These are phyloP conservation scores for Sycon ciliatum DNA, from an alignment of 37 sponge, comb jelly and placozoan genomes.

Conservation along the genomic window DNA sequence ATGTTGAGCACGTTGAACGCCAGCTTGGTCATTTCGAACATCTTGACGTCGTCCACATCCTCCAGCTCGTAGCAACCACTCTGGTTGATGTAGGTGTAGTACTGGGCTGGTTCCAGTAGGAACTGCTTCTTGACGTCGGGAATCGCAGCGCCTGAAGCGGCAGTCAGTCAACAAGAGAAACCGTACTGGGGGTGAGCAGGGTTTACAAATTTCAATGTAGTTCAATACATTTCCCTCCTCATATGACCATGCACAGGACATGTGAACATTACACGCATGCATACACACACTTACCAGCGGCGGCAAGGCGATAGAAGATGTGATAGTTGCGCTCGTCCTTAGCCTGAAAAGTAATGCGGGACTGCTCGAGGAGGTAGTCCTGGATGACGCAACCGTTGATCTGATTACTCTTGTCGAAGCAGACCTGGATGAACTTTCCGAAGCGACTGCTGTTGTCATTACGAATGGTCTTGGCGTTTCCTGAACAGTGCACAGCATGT, in stretches of 20 bases:
- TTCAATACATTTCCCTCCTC: too few relatives aligned
- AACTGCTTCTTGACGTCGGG: conserved; percentile 50
- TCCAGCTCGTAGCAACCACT: conserved; percentile 70
- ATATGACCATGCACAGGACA: too few relatives aligned
- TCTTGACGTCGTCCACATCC: conserved; percentile 58
- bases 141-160: too few relatives aligned
- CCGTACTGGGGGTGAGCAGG: too few relatives aligned
- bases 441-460: conserved; percentile 92
- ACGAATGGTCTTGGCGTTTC: conserved; percentile 85
- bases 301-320: conserved; percentile 80
- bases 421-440: conserved; percentile 93
- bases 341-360: conserved; percentile 76
- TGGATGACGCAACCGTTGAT: conserved; percentile 89
- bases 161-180: too few relatives aligned
- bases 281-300: conserved; percentile 61
- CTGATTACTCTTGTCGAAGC: conserved; percentile 72
- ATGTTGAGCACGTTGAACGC: conserved; percentile 63
- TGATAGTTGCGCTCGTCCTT: conserved; percentile 82
- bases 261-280: too few relatives aligned
- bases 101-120: conserved; percentile 52
- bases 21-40: conserved; percentile 75
- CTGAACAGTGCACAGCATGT: conserved; percentile 26
- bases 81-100: conserved; percentile 81
- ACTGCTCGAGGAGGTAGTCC: conserved; percentile 84
- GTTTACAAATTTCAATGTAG: too few relatives aligned